These are phyloP conservation scores for Erpetoichthys calabaricus DNA, from an alignment of 2,797 vertebrate genomes.

Conservation along the genomic window DNA sequence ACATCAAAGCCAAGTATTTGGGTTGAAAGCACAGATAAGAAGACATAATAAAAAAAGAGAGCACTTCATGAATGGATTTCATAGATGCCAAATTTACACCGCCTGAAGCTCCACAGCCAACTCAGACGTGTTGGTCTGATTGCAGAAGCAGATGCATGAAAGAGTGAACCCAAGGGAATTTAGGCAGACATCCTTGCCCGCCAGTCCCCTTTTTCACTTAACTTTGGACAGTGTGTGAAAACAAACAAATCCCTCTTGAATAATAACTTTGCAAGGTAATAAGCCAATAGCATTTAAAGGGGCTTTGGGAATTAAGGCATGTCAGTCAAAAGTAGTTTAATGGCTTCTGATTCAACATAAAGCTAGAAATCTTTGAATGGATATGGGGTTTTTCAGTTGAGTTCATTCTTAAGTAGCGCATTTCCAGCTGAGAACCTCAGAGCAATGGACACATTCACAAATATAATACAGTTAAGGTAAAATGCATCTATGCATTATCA, in stretches of 20 bases:
- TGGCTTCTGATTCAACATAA: constrained; percentile 46
- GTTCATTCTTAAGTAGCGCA: constrained; percentile 30
- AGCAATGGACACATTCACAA: too few relatives aligned
- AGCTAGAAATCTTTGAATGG: constrained; percentile 32
- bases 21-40: too few relatives aligned
- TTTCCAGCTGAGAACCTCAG: constrained; percentile 21
- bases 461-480: too few relatives aligned
- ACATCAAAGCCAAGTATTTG: too few relatives aligned
- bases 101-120: too few relatives aligned
- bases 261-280: constrained; percentile 42
- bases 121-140: too few relatives aligned
- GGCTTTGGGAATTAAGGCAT: constrained; percentile 28
- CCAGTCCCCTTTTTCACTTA: constrained; percentile 6
- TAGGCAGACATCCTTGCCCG: constrained; percentile 27
- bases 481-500: too few relatives aligned
- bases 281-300: constrained; percentile 14
- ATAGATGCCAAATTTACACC: too few relatives aligned
- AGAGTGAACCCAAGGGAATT: neutral
- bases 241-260: constrained; percentile 54
- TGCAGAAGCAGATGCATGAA: too few relatives aligned
- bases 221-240: constrained; percentile 44
- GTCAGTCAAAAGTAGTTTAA: constrained; percentile 48
- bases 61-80: too few relatives aligned
- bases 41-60: too few relatives aligned
- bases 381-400: constrained; percentile 7